Evolutionary conservation across 2,113 vertebrate species (phyloP).

Genomic region (Bubo blakistoni): DNA sequence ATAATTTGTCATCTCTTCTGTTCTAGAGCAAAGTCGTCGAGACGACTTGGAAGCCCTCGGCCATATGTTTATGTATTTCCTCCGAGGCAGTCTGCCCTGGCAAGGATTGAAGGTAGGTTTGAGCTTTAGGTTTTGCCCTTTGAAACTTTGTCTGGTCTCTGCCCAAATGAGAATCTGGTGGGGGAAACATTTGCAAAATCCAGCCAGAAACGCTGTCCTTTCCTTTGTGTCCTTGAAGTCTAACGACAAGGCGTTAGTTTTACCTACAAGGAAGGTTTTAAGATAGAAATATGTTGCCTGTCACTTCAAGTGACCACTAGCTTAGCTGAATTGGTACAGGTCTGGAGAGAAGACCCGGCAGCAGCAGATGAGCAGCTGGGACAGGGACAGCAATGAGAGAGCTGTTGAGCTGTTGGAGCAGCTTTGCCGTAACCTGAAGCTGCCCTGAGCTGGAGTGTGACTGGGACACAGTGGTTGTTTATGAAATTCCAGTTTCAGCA

Average conservation of each 20-base stretch:
- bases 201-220: not conserved
- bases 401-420: not conserved
- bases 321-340: not conserved
- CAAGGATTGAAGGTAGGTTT: conserved; percentile 93
- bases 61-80: conserved; percentile 99
- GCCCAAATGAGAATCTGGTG: not conserved
- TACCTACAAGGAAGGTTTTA: not conserved
- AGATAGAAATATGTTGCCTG: not conserved
- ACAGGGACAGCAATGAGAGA: not conserved
- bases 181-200: not conserved
- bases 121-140: not conserved
- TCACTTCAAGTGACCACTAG: not conserved
- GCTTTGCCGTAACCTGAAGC: not conserved
- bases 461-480: not conserved
- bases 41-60: conserved; percentile 98
- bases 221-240: not conserved
- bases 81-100: conserved; percentile 97
- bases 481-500: not conserved
- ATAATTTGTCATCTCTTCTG: conserved; percentile 54
- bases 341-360: not conserved
- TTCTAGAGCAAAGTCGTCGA: conserved; percentile 94
- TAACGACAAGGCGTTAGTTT: not conserved
- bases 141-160: not conserved
- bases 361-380: not conserved
- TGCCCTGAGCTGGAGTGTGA: not conserved